Base-by-base conservation (phyloP, 2,113 vertebrate species). In the Pipra filicauda region DNA sequence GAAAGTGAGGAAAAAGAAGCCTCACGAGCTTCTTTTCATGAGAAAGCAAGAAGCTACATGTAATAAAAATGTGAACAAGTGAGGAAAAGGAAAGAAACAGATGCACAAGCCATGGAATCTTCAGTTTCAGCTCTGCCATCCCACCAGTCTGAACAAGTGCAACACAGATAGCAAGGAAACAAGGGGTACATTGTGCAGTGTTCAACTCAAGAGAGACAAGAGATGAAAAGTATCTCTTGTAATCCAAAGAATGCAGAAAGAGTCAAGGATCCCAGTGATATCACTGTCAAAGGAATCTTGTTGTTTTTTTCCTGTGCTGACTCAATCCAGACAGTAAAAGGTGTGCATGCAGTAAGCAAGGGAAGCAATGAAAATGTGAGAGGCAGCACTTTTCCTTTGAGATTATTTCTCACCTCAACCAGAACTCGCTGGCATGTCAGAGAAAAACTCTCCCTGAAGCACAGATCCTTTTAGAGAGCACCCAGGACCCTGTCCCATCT, bases 231-330 rank as follows among this genome's bases (percentile, higher is more conserved):
- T 30, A 51, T 81, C 90, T 70, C 52, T 72, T 73, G 48, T 54
- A 89, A 95, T 83, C 64, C 64, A 58, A 93, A 88, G 76, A 96
- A 96, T 72, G 85, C 43, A 67, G 72, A 23, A 77, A 66, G 85
- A 83, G 20, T 73, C 72, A 74, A 76, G 65, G 69, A 79, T 82
- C 49, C 13, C 43, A 71, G 48, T 8, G 22, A 93, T 51, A 73
- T 66, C 35, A 44, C 12, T n/a, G 33, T n/a, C 59, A 48, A 37
- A 80, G 55, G 19, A 91, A 71, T 49, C 49, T 59, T 48, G 11
- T 4, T 19, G 14, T 23, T 72, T 72, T 85, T 24, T n/a, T 55
- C 12, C 46, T 70, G 30, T 5, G 62, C n/a, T 49, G 72, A 62
- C 55, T 86, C 67, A 75, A 5, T 5, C 4, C 70, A 86, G 57